Conservation (phyloP, 1,140 invertebrate genomes). For the Zaprionus lachaisei region DNA sequence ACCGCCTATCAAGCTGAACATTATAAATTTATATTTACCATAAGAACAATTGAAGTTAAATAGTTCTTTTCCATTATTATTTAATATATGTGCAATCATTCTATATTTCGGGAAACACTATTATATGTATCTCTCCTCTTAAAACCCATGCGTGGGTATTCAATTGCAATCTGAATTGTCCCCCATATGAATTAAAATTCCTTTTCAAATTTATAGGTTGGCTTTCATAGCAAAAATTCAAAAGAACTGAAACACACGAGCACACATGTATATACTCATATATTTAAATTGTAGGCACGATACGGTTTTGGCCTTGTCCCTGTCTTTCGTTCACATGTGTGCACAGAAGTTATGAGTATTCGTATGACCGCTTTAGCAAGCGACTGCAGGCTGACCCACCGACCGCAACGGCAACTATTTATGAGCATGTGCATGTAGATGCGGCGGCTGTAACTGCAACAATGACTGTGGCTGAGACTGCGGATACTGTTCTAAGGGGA, state of each 20-base stretch:
- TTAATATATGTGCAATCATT: too few relatives aligned
- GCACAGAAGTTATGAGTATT: slow-evolving; percentile 56
- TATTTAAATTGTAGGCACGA: slow-evolving; percentile 39
- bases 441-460: slow-evolving; percentile 7
- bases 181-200: slow-evolving; percentile 35
- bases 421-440: slow-evolving; percentile 26
- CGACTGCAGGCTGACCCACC: slow-evolving; percentile 22
- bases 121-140: neutral
- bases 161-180: slow-evolving; percentile 3
- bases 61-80: too few relatives aligned
- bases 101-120: too few relatives aligned
- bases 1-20: too few relatives aligned
- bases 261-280: neutral
- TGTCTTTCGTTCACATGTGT: slow-evolving; percentile 29
- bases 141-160: neutral
- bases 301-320: slow-evolving; percentile 31
- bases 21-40: too few relatives aligned
- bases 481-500: neutral
- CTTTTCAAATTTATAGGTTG: slow-evolving; percentile 32
- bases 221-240: slow-evolving; percentile 19
- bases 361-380: slow-evolving; percentile 52
- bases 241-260: slow-evolving; percentile 28
- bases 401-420: slow-evolving; percentile 64
- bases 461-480: neutral
- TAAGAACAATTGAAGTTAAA: too few relatives aligned